A percentile compares a stretch with the other conserved stretches of the same genome.
These are phyloP conservation scores for Echiichthys vipera DNA, from an alignment of 2,797 vertebrate species.

Conservation along the genomic window DNA sequence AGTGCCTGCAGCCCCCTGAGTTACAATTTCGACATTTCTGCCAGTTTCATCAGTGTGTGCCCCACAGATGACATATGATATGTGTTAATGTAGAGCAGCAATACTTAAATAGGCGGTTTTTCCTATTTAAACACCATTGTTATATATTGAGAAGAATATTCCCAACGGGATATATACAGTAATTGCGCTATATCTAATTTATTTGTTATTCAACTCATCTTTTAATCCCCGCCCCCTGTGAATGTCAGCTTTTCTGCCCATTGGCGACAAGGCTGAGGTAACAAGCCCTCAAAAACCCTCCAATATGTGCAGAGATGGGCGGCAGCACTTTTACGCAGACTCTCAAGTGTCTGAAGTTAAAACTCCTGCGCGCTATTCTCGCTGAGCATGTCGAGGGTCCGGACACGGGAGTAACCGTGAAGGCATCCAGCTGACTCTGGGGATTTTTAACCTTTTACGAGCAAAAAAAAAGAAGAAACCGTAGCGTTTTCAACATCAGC, in stretches of 20 bases:
- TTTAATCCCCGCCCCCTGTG: constrained; percentile 42
- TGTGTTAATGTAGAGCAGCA: background rate
- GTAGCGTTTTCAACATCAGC: background rate
- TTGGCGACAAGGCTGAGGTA: constrained; percentile 18
- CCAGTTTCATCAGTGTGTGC: constrained; percentile 15
- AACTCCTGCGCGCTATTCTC: constrained; percentile 77
- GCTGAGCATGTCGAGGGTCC: constrained; percentile 65
- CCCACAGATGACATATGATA: background rate
- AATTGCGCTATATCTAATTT: constrained; percentile 4
- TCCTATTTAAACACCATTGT: background rate
- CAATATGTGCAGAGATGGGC: constrained; percentile 75
- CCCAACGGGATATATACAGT: background rate
- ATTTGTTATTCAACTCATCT: constrained; percentile 8
- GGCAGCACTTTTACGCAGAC: constrained; percentile 69
- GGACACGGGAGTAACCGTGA: constrained; percentile 34
- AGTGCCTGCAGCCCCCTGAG: background rate
- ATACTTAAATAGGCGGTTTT: background rate
- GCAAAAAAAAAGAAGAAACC: background rate
- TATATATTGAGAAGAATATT: background rate
- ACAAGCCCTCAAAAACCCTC: constrained; percentile 60
- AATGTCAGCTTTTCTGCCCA: constrained; percentile 58
- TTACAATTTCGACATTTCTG: constrained; percentile 9
- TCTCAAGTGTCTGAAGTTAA: constrained; percentile 82
- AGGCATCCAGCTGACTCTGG: constrained; percentile 44
- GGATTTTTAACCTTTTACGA: constrained; percentile 17